Evolutionary conservation across 2,113 vertebrate species (phyloP).

Genomic region (Cichladusa arquata): DNA sequence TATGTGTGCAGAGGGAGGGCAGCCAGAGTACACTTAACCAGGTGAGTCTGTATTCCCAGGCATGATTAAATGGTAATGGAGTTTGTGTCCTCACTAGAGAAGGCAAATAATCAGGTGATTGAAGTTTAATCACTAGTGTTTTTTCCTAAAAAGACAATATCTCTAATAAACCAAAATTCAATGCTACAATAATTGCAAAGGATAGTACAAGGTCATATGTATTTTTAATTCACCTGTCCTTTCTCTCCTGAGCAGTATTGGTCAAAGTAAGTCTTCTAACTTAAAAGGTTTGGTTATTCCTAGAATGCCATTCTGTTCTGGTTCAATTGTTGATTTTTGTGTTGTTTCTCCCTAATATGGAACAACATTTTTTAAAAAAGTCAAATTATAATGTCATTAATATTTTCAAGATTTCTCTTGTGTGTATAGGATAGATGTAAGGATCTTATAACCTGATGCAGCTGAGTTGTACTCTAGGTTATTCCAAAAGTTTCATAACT

Average conservation of each 20-base stretch:
- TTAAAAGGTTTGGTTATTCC: not conserved
- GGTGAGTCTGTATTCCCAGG: not conserved
- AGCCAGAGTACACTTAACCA: not conserved
- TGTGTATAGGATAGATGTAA: not conserved
- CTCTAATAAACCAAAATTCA: not conserved
- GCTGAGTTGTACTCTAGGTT: not conserved
- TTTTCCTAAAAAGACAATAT: not conserved
- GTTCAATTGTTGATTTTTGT: not conserved
- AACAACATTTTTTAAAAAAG: not conserved
- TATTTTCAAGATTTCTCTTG: not conserved
- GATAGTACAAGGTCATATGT: not conserved
- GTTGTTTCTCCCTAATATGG: not conserved
- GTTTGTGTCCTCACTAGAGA: not conserved
- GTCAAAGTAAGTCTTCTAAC: not conserved
- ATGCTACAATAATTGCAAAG: not conserved
- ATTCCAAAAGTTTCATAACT: not conserved
- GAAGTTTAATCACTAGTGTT: not conserved
- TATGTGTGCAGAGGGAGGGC: rapidly evolving
- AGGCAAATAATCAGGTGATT: not conserved
- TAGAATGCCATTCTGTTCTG: not conserved
- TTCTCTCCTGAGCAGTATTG: not conserved
- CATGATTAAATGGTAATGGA: not conserved
- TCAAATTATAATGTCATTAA: not conserved
- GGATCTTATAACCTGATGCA: not conserved
- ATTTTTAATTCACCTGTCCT: not conserved